These are phyloP conservation scores for Florisuga fusca DNA, from an alignment of 2,797 vertebrate genomes.

Conservation along the genomic window DNA sequence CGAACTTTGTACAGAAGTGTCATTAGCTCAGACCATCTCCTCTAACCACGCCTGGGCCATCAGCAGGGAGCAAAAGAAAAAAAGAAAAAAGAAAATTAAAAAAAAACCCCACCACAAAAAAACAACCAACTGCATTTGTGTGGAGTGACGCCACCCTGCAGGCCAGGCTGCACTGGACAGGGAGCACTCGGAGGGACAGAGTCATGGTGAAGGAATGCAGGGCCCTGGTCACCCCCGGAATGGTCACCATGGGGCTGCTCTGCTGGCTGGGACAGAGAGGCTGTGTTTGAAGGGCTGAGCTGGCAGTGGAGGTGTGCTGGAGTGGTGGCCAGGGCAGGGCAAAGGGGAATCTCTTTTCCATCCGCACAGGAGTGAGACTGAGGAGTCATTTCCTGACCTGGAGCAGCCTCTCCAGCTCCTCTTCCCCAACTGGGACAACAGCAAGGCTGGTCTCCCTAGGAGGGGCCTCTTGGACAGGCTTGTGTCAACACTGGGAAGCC, in stretches of 20 bases:
- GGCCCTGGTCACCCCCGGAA: background rate
- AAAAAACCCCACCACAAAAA: no score
- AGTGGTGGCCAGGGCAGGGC: background rate
- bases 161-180: background rate
- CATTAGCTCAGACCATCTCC: background rate
- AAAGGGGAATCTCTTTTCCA: slow-evolving; percentile 20
- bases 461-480: slow-evolving; percentile 39
- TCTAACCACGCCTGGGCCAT: background rate
- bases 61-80: background rate
- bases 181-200: background rate
- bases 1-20: background rate
- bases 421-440: slow-evolving; percentile 24
- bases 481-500: slow-evolving; percentile 63
- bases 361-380: background rate
- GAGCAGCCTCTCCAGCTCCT: background rate
- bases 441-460: background rate
- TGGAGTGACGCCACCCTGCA: background rate
- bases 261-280: no score
- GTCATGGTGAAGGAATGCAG: slow-evolving; percentile 2
- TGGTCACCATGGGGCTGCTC: background rate
- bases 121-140: background rate
- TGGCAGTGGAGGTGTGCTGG: background rate
- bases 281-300: no score
- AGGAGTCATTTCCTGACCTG: slow-evolving; percentile 26
- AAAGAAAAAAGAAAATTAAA: background rate